Evolutionary conservation across 2,888 invertebrate species (phyloP).

Genomic region (Nudaria mundana): DNA sequence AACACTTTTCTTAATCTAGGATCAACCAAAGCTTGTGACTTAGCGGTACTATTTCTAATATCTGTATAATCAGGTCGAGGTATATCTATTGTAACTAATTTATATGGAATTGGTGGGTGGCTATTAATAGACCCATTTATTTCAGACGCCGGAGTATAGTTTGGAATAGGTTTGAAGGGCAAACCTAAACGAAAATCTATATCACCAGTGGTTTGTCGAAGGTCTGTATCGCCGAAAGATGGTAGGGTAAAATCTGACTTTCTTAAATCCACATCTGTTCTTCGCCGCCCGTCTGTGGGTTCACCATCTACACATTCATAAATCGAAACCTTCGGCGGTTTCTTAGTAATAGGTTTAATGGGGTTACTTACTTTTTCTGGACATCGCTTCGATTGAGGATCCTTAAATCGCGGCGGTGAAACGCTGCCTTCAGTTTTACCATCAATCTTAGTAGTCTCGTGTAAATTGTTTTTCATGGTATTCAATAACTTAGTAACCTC

Average conservation of each 20-base stretch:
- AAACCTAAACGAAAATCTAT: slow-evolving; percentile 88
- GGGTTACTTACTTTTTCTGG: slow-evolving; percentile 55
- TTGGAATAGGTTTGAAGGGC: slow-evolving; percentile 90
- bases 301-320: slow-evolving; percentile 82
- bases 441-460: slow-evolving; percentile 53
- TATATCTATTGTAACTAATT: slow-evolving; percentile 82
- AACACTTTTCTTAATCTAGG: slow-evolving; percentile 89
- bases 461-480: slow-evolving; percentile 79
- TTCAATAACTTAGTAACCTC: slow-evolving; percentile 86
- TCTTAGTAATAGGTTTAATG: slow-evolving; percentile 45
- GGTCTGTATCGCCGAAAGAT: slow-evolving; percentile 84
- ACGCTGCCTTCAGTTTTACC: slow-evolving; percentile 42
- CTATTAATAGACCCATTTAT: slow-evolving; percentile 91
- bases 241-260: slow-evolving; percentile 78
- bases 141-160: slow-evolving; percentile 92
- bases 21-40: slow-evolving; percentile 87
- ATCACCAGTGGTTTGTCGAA: slow-evolving; percentile 83
- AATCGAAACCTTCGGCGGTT: slow-evolving; percentile 74
- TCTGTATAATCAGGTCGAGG: slow-evolving; percentile 89
- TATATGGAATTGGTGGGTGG: slow-evolving; percentile 88
- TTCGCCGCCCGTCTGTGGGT: slow-evolving; percentile 69
- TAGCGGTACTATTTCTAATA: slow-evolving; percentile 85
- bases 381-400: slow-evolving; percentile 67
- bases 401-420: slow-evolving; percentile 51
- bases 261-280: slow-evolving; percentile 77